A percentile compares a stretch with the other conserved stretches of the same genome.
Conservation (phyloP, 2,888 invertebrate genomes). For the Eudasyphora cyanicolor region DNA sequence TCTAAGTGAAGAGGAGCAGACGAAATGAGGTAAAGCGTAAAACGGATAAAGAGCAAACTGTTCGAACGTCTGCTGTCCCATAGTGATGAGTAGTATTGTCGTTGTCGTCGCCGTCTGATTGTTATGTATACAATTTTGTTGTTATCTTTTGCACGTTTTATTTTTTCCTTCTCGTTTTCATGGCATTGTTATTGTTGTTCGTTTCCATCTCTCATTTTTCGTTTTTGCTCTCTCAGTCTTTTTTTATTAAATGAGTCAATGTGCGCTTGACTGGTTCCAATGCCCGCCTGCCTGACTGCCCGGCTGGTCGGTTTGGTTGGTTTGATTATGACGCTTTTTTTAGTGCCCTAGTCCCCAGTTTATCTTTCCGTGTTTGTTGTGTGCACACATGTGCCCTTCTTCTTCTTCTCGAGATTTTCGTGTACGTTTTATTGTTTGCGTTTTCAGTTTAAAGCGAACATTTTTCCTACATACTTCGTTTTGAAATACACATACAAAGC, state of each 20-base stretch:
- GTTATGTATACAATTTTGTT: neutral
- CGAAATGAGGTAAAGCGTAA: too few relatives aligned
- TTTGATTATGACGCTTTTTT: conserved; percentile 44
- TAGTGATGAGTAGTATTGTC: neutral
- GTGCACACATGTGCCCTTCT: neutral
- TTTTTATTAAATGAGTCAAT: conserved; percentile 1
- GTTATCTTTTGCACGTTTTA: conserved; percentile 8
- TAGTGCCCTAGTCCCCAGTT: conserved; percentile 56
- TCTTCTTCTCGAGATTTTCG: neutral
- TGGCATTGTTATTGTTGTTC: neutral
- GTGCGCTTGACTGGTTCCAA: neutral
- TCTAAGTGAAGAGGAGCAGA: neutral
- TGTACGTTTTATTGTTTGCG: neutral
- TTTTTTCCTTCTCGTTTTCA: neutral
- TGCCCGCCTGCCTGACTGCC: neutral
- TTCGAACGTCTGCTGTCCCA: too few relatives aligned
- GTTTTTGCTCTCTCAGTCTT: conserved; percentile 5
- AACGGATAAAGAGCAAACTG: neutral
- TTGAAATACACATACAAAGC: neutral
- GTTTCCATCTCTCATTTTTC: neutral
- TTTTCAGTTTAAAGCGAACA: neutral
- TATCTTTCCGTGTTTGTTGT: neutral
- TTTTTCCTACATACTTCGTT: neutral
- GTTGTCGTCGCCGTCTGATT: neutral
- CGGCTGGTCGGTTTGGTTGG: neutral